A percentile compares a stretch with the other conserved stretches of the same genome.
Conservation (phyloP, 2,113 vertebrate genomes). For the Lophotis ruficrista region DNA sequence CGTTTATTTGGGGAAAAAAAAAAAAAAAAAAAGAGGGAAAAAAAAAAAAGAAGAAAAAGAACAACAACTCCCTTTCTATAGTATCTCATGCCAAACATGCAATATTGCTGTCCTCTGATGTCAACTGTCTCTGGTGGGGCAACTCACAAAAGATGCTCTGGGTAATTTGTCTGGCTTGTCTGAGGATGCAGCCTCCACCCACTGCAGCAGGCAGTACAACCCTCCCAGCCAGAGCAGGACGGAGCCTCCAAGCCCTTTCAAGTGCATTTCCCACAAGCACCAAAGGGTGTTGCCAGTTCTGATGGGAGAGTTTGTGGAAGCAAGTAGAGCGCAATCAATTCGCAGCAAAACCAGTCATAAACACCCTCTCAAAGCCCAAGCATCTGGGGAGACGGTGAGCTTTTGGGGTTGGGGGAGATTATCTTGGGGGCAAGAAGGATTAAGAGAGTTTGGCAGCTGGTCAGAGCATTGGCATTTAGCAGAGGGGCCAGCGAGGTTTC, state of each 20-base stretch:
- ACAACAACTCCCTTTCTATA: neutral
- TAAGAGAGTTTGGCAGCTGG: slow-evolving; percentile 54
- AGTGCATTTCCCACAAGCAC: neutral
- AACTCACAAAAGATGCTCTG: neutral
- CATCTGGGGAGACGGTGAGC: neutral
- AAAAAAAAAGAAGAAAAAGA: neutral
- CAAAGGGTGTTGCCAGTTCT: slow-evolving; percentile 34
- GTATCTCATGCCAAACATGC: neutral
- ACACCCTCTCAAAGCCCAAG: neutral
- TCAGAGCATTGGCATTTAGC: neutral
- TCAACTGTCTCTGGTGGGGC: slow-evolving; percentile 31
- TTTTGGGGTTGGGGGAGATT: slow-evolving; percentile 58
- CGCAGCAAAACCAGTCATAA: neutral
- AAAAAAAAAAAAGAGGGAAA: neutral
- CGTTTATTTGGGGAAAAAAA: neutral
- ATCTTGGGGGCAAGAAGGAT: slow-evolving; percentile 30
- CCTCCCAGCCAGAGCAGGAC: neutral
- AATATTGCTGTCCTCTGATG: slow-evolving; percentile 21
- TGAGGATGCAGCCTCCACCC: neutral
- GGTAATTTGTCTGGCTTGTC: neutral
- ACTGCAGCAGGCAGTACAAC: neutral
- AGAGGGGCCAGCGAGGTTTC: slow-evolving; percentile 12
- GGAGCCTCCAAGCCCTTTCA: neutral
- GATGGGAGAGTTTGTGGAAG: neutral
- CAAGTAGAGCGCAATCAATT: slow-evolving; percentile 19